phyloP scores from a whole-genome alignment of 2,797 vertebrate species.

The Pangasius larnaudii region DNA sequence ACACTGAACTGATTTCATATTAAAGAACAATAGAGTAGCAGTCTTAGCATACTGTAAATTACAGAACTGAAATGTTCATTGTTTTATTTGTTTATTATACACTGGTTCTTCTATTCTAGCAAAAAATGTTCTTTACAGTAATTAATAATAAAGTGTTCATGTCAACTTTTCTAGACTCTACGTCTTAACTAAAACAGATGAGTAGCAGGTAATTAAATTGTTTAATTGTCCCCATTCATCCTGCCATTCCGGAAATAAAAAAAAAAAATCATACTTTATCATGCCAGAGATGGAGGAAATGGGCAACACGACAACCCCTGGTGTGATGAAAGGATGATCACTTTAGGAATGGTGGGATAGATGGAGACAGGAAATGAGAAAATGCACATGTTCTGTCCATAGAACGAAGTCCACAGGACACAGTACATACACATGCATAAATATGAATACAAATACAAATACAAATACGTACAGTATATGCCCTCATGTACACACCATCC shows the following conservation, averaged over 20 bases:
- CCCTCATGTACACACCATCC: background rate
- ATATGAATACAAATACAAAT: background rate
- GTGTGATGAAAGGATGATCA: background rate
- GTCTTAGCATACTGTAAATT: background rate
- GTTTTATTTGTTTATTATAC: background rate
- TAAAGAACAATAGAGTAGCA: background rate
- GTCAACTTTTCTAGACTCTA: background rate
- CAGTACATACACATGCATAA: background rate
- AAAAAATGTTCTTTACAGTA: background rate
- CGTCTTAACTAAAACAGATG: background rate
- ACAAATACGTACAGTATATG: background rate
- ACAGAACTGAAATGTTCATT: background rate
- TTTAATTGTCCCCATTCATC: conserved; percentile 34
- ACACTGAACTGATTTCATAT: too few species aligned
- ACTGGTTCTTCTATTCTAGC: background rate
- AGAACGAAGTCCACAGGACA: background rate
- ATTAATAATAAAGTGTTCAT: background rate
- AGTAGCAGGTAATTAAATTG: background rate
- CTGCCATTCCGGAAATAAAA: conserved; percentile 16
- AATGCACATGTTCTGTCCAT: background rate
- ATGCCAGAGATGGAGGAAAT: background rate
- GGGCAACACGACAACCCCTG: background rate
- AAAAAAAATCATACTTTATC: background rate
- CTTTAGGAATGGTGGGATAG: background rate
- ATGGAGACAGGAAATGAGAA: background rate